A percentile compares a stretch with the other conserved stretches of the same genome.
Evolutionary conservation across 2,888 invertebrate genomes (phyloP).

Genomic region (Dexiosoma caninum): DNA sequence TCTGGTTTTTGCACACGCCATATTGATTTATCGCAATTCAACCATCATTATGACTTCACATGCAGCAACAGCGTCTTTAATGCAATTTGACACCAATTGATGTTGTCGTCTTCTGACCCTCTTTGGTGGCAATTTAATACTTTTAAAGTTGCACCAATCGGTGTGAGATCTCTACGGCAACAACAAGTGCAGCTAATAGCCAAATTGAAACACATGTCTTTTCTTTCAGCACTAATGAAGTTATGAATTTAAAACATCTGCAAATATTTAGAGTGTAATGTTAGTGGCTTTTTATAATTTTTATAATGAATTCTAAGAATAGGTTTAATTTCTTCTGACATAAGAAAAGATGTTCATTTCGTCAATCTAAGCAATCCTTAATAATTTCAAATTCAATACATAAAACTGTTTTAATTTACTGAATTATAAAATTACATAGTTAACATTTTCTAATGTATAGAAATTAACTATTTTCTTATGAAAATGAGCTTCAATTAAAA

Average conservation of each 20-base stretch:
- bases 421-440: too few relatives aligned
- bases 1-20: constrained; percentile 59
- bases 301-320: constrained; percentile 17
- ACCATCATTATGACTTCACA: constrained; percentile 27
- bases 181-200: constrained; percentile 49
- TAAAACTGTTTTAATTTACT: too few relatives aligned
- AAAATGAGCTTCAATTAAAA: too few relatives aligned
- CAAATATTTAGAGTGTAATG: background rate
- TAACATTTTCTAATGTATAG: too few relatives aligned
- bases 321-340: background rate
- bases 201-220: constrained; percentile 8
- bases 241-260: constrained; percentile 27
- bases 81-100: constrained; percentile 50
- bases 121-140: constrained; percentile 50
- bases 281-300: background rate
- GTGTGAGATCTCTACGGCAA: constrained; percentile 24
- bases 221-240: background rate
- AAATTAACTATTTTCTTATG: too few relatives aligned
- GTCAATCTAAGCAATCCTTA: background rate
- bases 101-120: background rate
- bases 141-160: constrained; percentile 46
- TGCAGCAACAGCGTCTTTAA: background rate
- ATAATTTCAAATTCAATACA: too few relatives aligned
- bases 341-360: background rate
- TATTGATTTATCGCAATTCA: constrained; percentile 44